Evolutionary conservation across 1,140 invertebrate genomes (phyloP), one percentile per base, ranked within the genome.

Genomic region (Drosophila melanica): DNA sequence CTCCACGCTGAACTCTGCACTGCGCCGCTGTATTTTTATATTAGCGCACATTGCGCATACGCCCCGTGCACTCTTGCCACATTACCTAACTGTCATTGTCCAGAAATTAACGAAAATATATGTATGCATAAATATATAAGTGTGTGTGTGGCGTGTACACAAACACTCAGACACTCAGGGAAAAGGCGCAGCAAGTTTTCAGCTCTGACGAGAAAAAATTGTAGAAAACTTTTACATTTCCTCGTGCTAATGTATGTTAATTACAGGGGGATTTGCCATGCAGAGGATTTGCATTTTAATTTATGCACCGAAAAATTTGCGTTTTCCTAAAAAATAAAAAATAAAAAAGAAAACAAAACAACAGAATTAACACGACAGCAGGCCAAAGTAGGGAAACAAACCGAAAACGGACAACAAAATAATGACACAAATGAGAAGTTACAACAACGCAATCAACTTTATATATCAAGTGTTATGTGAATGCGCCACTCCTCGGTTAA

Each of bases 241-340:
- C 75, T 87, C 79, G 75, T 78, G 76, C 87, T 90, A 90, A 90
- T 90, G 87, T 90, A 90, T 90, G 87, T 90, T 90, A 90, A 90
- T 90, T 90, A 90, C 82, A 90, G 87, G 80, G 81, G 82, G 87
- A 90, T 90, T 90, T 90, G 80, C 84, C 79, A 89, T 87, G 87
- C 89, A 80, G 77, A 87, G 89, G 87, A 90, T 90, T 90, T 90
- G 87, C 87, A 90, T 90, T 90, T 90, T 90, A 89, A 90, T 90
- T 90, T 90, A 90, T 89, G 85, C 80, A 78, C 85, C 74, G 80
- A 89, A 87, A 87, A 87, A 87, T 89, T 87, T 89, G 76, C 72
- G 62, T 82, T 84, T 79, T 78, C 39, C 69, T 62, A 48, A 62
- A 55, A 62, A 27, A 45, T 14, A 60, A 53, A 67, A 41, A 57